A percentile compares a stretch with the other conserved stretches of the same genome.
These are phyloP conservation scores for Redunca redunca DNA, from an alignment of 2,113 vertebrate species.

Conservation along the genomic window DNA sequence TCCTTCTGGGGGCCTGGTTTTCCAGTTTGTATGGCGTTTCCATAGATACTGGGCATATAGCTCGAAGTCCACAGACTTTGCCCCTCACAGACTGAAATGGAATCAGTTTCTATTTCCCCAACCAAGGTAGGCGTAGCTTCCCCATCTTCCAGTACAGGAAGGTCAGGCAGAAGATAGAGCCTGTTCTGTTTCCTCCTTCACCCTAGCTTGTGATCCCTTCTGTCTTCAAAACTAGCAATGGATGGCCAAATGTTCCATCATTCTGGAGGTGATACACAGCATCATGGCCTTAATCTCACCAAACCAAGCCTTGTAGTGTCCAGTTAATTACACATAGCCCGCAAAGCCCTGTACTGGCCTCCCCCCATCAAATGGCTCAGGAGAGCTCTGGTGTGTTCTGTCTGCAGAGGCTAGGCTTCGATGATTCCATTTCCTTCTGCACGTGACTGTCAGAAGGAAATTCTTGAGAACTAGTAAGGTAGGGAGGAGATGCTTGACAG, in stretches of 20 bases:
- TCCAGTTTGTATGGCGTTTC: not conserved
- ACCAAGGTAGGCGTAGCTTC: not conserved
- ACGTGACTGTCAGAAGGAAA: not conserved
- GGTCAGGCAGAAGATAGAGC: not conserved
- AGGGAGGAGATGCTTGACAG: not conserved
- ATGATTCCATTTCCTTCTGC: not conserved
- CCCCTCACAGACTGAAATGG: too few species aligned
- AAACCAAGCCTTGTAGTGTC: not conserved
- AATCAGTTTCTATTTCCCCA: constrained; percentile 5
- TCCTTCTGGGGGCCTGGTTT: not conserved
- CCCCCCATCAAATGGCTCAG: not conserved
- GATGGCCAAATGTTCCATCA: not conserved
- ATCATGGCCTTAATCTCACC: not conserved
- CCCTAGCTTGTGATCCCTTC: not conserved
- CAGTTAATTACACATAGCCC: not conserved
- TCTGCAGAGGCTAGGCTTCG: not conserved
- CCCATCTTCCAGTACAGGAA: rapidly evolving
- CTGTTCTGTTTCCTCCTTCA: not conserved
- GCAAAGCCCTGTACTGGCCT: rapidly evolving
- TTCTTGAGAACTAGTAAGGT: too few species aligned
- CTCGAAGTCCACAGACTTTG: not conserved
- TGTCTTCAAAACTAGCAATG: not conserved
- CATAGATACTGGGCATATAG: not conserved
- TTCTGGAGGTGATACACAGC: not conserved
- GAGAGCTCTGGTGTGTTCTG: not conserved